Evolutionary conservation across 2,797 vertebrate genomes (phyloP), one percentile per base, ranked within the genome.

Genomic region (Staurois parvus): DNA sequence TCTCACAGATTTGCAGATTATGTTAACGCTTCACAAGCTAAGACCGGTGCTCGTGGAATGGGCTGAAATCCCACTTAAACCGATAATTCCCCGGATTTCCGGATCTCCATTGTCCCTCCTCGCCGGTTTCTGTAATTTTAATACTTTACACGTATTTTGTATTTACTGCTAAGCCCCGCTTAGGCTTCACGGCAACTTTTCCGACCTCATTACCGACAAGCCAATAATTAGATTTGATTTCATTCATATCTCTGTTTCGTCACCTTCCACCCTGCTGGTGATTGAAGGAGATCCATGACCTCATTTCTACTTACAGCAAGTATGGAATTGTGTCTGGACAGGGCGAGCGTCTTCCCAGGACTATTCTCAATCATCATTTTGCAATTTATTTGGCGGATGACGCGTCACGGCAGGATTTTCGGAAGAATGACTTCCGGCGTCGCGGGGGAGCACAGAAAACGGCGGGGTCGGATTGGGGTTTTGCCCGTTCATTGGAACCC

Each of bases 41-140:
- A 80, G 29, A 69, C 78, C 42, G 17, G 13, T 52, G 42, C 78
- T 80, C 52, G 67, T 56, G 78, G 67, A 45, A 68, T 48, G 34
- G 68, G 68, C 67, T 37, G 67, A 81, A 72, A 81, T 81, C 79
- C 79, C 26, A 37, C 67, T 81, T 81, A 81, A 81, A 80, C 78
- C 67, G n/a, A 80, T 80, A 81, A 81, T 72, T 81, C 68, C 21
- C 7, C 28, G 28, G 79, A 81, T 62, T 81, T 81, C 79, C 79
- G n/a, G 72, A 19, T 81, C 11, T 2, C 45, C 45, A 24, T 37
- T 72, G 79, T 81, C 79, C 68, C 79, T 72, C 79, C 79, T 81
- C 48, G 30, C 67, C 45, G 68, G 34, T 30, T 59, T 28, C 68
- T 81, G 78, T 70, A 52, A 80, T 80, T 70, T 42, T 68, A 52